These are phyloP conservation scores for Drosophila austrosaltans DNA, from an alignment of 2,888 invertebrate species.

Conservation along the genomic window DNA sequence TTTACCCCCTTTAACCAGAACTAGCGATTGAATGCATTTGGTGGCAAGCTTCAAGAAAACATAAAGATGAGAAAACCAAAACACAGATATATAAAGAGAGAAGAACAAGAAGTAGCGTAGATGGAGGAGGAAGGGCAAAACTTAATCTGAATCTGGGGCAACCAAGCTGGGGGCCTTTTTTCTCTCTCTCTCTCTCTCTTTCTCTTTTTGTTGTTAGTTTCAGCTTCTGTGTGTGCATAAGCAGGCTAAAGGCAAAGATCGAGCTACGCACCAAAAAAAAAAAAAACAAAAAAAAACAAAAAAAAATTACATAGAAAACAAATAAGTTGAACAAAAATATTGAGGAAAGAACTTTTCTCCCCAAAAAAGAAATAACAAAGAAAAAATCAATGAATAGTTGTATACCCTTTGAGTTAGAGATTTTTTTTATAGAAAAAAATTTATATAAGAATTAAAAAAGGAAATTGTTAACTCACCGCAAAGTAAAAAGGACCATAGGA, in stretches of 20 bases:
- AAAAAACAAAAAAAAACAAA: constrained; percentile 46
- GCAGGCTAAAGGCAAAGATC: constrained; percentile 57
- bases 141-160: constrained; percentile 72
- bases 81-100: constrained; percentile 25
- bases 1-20: background rate
- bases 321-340: constrained; percentile 49
- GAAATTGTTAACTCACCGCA: too few species aligned
- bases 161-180: constrained; percentile 77
- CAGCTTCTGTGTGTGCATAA: constrained; percentile 56
- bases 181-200: constrained; percentile 20
- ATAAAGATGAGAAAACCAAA: constrained; percentile 39
- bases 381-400: background rate
- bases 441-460: too few species aligned
- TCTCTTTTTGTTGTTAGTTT: constrained; percentile 4
- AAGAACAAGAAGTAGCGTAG: constrained; percentile 20
- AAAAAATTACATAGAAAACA: constrained; percentile 61
- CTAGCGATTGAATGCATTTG: constrained; percentile 68
- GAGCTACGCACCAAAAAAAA: constrained; percentile 65
- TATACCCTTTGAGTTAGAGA: background rate
- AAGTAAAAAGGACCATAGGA: too few species aligned
- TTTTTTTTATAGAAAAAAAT: too few species aligned
- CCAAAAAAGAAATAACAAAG: too few species aligned
- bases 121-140: constrained; percentile 28
- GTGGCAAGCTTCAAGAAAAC: constrained; percentile 56
- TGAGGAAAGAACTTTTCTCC: constrained; percentile 2